Percentiles rank a stretch among this genome's conserved stretches.
Conservation (phyloP, 23 tunicate genomes). For the Ascidia mentula region DNA sequence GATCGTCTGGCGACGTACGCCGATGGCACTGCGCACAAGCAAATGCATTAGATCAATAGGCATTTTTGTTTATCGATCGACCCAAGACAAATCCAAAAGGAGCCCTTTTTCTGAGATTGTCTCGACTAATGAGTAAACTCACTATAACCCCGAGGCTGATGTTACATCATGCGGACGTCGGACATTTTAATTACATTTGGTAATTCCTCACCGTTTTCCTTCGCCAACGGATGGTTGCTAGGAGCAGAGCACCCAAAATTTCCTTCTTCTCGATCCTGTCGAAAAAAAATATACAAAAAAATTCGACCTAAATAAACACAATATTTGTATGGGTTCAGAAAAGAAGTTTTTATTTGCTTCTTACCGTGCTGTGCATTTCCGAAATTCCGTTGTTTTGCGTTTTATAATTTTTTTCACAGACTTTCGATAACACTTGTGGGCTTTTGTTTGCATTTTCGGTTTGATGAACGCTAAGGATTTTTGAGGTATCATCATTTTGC, state of each 20-base stretch:
- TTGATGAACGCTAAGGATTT: no score
- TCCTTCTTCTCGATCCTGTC: no score
- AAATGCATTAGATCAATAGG: constrained; percentile 8
- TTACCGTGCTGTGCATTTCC: no score
- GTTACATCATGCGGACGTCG: not conserved
- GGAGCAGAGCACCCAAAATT: not conserved
- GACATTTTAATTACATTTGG: not conserved
- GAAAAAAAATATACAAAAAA: no score
- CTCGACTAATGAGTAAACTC: not conserved
- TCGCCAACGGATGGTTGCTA: not conserved
- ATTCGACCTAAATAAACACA: no score
- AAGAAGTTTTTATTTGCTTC: no score
- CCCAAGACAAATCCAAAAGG: not conserved
- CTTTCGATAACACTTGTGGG: no score
- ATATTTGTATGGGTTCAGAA: no score
- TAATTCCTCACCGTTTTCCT: not conserved
- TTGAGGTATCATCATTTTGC: no score
- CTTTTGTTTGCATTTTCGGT: no score
- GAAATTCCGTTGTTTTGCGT: no score
- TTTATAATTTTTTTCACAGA: no score
- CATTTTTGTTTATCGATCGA: not conserved
- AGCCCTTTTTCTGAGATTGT: not conserved
- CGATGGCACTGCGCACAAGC: not conserved
- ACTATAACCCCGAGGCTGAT: not conserved
- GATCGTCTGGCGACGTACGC: constrained; percentile 6